Evolutionary conservation across 2,113 vertebrate species (phyloP), one percentile per base, ranked within the genome.

Genomic region (Hippocampus mohnikei): DNA sequence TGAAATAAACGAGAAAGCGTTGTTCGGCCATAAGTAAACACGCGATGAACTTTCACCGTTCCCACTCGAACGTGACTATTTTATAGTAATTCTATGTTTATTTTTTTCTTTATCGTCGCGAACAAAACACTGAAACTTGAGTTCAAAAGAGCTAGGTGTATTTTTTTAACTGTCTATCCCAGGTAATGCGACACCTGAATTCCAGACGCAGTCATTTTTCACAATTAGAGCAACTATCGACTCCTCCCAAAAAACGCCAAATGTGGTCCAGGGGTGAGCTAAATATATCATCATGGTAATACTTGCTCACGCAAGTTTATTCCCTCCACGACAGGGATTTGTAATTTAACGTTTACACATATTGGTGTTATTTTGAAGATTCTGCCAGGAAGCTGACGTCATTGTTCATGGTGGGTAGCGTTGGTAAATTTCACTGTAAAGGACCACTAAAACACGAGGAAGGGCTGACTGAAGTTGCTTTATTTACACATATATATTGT

Each of bases 1-100:
- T 2, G 25, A 46, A 41, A 0, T 0, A 48, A 12, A 15, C 4
- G 29, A 81, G 16, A 29, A 78, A 66, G 58, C 10, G 23, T 5
- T 9, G 0, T 20, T 0, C 21, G 69, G n/a, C 66, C 85, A 87
- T 87, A 52, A 29, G 20, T 29, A 16, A 9, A 13, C 10, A 65
- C 12, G 5, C 21, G 21, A 42, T 23, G n/a, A 64, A 64, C 40
- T 64, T 64, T 64, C n/a, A 12, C 62, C 62, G 5, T 21, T 64
- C 21, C 21, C 5, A 37, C 33, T 15, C 21, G 2, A 15, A 64
- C 33, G 33, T 37, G 33, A 64, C 37, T 44, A 46, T 65, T 18
- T 15, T 1, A 46, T 46, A 18, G 23, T 25, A 41, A 64, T 25
- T 25, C 6, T 11, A 16, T 65, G 41, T 42, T 23, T 25, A 23